Percentiles rank a stretch among this genome's conserved stretches.
phyloP scores from a whole-genome alignment of 1,140 invertebrate genomes.

The Pantala flavescens region DNA sequence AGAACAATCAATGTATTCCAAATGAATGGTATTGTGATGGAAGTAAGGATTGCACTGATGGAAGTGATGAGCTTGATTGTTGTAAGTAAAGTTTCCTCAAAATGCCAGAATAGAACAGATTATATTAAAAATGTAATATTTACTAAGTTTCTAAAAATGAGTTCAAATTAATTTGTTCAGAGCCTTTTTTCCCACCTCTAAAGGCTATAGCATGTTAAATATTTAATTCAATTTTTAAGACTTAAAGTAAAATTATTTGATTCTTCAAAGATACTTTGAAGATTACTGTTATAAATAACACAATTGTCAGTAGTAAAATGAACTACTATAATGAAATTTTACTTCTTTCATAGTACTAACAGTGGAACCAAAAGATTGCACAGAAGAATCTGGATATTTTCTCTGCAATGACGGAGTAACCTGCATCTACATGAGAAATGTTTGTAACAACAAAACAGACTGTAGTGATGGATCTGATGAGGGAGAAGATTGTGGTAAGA shows the following conservation, averaged over 20 bases:
- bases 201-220: not conserved
- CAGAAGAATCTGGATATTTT: constrained; percentile 37
- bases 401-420: constrained; percentile 44
- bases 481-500: constrained; percentile 12
- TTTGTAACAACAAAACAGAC: constrained; percentile 34
- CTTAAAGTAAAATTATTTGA: constrained; percentile 32
- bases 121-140: too few species aligned
- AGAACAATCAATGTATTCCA: constrained; percentile 6
- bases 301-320: too few species aligned
- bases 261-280: too few species aligned
- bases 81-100: too few species aligned
- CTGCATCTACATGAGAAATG: constrained; percentile 49
- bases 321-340: too few species aligned
- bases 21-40: constrained; percentile 45
- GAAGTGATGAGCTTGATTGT: constrained; percentile 45
- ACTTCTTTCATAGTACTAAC: not conserved
- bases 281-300: too few species aligned
- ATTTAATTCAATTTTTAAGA: constrained; percentile 55
- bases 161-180: too few species aligned
- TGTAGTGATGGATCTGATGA: constrained; percentile 40
- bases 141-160: too few species aligned
- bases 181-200: constrained; percentile 30
- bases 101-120: too few species aligned
- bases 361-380: constrained; percentile 33
- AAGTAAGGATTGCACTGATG: constrained; percentile 49